Evolutionary conservation across 2,797 vertebrate species (phyloP).

Genomic region (Siniperca undulata): DNA sequence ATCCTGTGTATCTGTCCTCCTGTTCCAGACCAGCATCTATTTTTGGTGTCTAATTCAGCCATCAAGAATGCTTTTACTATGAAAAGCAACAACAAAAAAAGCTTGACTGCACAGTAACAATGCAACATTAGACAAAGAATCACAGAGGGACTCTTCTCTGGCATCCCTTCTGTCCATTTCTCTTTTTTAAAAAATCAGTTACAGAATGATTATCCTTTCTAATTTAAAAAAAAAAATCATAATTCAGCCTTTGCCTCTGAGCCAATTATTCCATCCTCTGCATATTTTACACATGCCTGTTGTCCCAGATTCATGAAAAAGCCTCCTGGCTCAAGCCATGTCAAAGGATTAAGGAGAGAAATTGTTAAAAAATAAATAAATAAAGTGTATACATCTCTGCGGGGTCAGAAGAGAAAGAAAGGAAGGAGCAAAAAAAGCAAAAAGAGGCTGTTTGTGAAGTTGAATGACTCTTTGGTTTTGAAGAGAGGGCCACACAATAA

Average conservation of each 20-base stretch:
- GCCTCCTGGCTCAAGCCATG: conserved; percentile 58
- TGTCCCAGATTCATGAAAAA: conserved; percentile 70
- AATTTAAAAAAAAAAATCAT: not conserved
- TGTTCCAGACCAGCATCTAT: conserved; percentile 33
- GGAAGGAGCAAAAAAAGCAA: not conserved
- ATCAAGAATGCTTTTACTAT: conserved; percentile 23
- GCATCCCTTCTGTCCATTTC: not conserved
- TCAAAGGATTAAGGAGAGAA: conserved; percentile 58
- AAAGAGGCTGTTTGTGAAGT: conserved; percentile 43
- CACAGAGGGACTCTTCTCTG: not conserved
- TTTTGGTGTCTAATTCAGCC: conserved; percentile 30
- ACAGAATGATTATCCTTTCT: conserved; percentile 13
- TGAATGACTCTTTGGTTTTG: conserved; percentile 57
- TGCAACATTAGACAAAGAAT: conserved; percentile 6
- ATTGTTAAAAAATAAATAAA: conserved; percentile 12
- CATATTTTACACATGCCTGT: conserved; percentile 63
- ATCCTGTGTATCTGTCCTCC: conserved; percentile 43
- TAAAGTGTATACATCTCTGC: conserved; percentile 67
- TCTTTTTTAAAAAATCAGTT: conserved; percentile 23
- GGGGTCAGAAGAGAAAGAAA: conserved; percentile 45
- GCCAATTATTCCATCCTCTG: conserved; percentile 66
- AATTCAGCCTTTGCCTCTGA: conserved; percentile 61
- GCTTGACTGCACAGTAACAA: conserved; percentile 28
- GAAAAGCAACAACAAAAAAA: conserved; percentile 37
- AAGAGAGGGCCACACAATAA: conserved; percentile 39